phyloP scores from a whole-genome alignment of 2,797 vertebrate genomes.

The Petrocephalus schoutedeni region DNA sequence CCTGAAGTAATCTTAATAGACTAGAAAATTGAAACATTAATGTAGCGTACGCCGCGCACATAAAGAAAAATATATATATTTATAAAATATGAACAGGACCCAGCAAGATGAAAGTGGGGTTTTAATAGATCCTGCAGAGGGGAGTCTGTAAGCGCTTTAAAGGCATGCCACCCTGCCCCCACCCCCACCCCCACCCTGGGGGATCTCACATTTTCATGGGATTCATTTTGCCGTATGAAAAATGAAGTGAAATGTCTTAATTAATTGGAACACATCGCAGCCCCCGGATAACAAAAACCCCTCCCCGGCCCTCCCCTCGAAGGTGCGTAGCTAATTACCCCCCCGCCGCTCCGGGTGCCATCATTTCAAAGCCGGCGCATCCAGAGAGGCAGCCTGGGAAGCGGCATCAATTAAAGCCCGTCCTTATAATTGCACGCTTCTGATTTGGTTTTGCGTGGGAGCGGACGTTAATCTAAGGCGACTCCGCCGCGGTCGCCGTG shows the following conservation, averaged over 20 bases:
- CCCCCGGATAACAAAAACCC: conserved; percentile 63
- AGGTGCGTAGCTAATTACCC: conserved; percentile 74
- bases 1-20: conserved; percentile 81
- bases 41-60: conserved; percentile 79
- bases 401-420: conserved; percentile 46
- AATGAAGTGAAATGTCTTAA: conserved; percentile 72
- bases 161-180: conserved; percentile 59
- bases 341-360: conserved; percentile 64
- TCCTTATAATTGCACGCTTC: conserved; percentile 34
- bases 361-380: conserved; percentile 12
- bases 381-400: conserved; percentile 30
- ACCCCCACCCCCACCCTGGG: conserved; percentile 53
- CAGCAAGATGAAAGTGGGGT: conserved; percentile 75
- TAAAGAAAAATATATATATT: conserved; percentile 58
- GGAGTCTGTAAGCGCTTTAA: conserved; percentile 69
- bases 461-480: conserved; percentile 17
- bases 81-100: conserved; percentile 77
- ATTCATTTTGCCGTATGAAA: conserved; percentile 72
- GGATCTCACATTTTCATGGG: conserved; percentile 71
- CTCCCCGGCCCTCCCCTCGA: conserved; percentile 25
- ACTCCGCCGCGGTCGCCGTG: neutral
- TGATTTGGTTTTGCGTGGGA: conserved; percentile 27
- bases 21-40: conserved; percentile 84
- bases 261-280: conserved; percentile 69
- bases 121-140: conserved; percentile 74